These are phyloP conservation scores for Sarotherodon lohbergeri DNA, from an alignment of 2,113 vertebrate genomes.

Conservation along the genomic window DNA sequence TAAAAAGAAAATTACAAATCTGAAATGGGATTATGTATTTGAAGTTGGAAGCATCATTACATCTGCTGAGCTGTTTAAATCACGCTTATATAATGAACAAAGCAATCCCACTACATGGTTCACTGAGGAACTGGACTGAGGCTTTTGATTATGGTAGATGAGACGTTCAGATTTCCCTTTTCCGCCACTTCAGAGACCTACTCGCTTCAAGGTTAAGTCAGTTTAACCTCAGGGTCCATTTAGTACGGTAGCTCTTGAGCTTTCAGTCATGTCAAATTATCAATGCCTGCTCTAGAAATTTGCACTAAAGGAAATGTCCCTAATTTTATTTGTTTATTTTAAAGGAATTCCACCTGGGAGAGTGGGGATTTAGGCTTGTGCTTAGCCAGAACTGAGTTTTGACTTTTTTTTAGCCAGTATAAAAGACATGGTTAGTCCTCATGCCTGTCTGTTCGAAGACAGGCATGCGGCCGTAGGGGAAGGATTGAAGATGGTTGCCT, in stretches of 20 bases:
- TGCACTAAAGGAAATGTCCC: not conserved
- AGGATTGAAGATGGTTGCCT: not conserved
- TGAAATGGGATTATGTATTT: constrained; percentile 17
- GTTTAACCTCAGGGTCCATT: not conserved
- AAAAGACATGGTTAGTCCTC: not conserved
- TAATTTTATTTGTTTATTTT: not conserved
- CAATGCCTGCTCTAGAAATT: not conserved
- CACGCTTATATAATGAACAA: not conserved
- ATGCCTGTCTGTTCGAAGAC: not conserved
- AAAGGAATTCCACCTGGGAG: not conserved
- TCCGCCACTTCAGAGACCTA: not conserved
- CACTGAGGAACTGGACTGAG: not conserved
- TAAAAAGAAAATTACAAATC: not conserved
- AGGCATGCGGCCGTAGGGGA: no score
- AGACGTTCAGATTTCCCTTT: not conserved
- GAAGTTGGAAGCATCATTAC: constrained; percentile 9
- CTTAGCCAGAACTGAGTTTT: not conserved
- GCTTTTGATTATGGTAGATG: not conserved
- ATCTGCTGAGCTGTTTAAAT: constrained; percentile 20
- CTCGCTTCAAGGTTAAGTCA: not conserved
- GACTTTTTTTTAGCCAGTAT: not conserved
- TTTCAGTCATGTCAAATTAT: not conserved
- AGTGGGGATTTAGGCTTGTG: not conserved
- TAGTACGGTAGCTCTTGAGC: not conserved
- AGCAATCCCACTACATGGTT: not conserved